These are phyloP conservation scores for Pterostichus madidus DNA, from an alignment of 2,888 invertebrate genomes.

Conservation along the genomic window DNA sequence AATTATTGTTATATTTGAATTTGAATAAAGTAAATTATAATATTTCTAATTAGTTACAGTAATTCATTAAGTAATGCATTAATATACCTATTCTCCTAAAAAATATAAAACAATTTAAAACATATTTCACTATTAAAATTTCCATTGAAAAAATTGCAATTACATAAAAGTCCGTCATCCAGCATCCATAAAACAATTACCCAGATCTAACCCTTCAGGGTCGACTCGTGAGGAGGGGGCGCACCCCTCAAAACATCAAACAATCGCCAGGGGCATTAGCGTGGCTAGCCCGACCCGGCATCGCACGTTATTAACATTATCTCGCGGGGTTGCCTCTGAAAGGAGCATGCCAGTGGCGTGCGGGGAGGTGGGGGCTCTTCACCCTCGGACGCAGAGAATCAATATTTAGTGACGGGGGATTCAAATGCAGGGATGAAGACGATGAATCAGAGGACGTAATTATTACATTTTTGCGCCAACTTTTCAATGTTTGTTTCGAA, in stretches of 20 bases:
- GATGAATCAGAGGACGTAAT: constrained; percentile 35
- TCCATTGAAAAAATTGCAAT: too few relatives aligned
- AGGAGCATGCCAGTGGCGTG: constrained; percentile 40
- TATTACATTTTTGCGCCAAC: constrained; percentile 25
- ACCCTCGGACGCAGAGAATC: constrained; percentile 19
- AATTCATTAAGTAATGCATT: too few relatives aligned
- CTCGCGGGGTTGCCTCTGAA: constrained; percentile 47
- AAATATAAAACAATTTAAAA: too few relatives aligned
- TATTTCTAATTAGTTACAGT: too few relatives aligned
- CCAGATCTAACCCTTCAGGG: constrained; percentile 38
- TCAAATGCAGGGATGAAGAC: background rate
- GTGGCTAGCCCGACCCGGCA: background rate
- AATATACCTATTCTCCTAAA: too few relatives aligned
- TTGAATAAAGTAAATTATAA: too few relatives aligned
- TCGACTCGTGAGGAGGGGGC: constrained; percentile 10
- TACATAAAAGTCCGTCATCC: constrained; percentile 4
- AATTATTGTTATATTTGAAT: too few relatives aligned
- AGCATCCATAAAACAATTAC: constrained; percentile 55
- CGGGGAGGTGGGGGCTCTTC: background rate
- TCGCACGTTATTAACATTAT: constrained; percentile 56
- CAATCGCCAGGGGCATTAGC: constrained; percentile 51
- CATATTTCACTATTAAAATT: too few relatives aligned
- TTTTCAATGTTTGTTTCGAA: background rate
- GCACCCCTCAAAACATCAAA: constrained; percentile 43
- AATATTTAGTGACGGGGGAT: constrained; percentile 11